Conservation (phyloP, 2,113 vertebrate genomes). For the Lepus americanus region DNA sequence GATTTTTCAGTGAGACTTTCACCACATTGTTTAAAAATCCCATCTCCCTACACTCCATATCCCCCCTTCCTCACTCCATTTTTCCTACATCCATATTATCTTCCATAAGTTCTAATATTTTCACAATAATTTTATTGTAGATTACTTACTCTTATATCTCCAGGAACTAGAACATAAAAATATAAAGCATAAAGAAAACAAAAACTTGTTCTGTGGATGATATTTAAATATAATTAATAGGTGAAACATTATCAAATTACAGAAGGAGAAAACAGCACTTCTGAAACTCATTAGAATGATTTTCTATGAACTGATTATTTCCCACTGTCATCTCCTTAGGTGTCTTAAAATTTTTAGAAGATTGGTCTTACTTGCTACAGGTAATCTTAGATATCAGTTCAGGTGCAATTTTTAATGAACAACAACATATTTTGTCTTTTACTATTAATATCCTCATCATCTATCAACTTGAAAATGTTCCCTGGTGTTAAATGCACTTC, state of each 20-base stretch:
- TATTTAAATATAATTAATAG: constrained; percentile 30
- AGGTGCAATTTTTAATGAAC: constrained; percentile 34
- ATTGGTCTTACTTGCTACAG: constrained; percentile 32
- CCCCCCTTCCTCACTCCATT: neutral
- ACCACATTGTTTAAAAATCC: neutral
- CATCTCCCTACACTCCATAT: neutral
- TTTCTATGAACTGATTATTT: constrained; percentile 11
- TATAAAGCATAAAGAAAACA: neutral
- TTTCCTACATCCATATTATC: neutral
- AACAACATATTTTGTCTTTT: constrained; percentile 30
- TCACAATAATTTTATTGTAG: neutral
- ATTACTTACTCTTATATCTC: neutral
- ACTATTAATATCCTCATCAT: constrained; percentile 58
- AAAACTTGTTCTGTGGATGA: neutral
- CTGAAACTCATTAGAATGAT: constrained; percentile 37
- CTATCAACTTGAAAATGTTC: neutral
- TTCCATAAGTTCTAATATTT: neutral
- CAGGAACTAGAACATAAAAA: neutral
- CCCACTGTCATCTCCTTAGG: constrained; percentile 49
- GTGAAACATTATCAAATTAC: neutral
- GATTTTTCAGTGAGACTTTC: neutral
- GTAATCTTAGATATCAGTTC: constrained; percentile 18
- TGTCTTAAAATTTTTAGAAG: constrained; percentile 41
- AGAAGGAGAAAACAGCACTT: neutral
- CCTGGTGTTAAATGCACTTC: constrained; percentile 5